Percentiles rank a stretch among this genome's conserved stretches.
Evolutionary conservation across 1,140 invertebrate species (phyloP).

Genomic region (Bombus haemorrhoidalis): DNA sequence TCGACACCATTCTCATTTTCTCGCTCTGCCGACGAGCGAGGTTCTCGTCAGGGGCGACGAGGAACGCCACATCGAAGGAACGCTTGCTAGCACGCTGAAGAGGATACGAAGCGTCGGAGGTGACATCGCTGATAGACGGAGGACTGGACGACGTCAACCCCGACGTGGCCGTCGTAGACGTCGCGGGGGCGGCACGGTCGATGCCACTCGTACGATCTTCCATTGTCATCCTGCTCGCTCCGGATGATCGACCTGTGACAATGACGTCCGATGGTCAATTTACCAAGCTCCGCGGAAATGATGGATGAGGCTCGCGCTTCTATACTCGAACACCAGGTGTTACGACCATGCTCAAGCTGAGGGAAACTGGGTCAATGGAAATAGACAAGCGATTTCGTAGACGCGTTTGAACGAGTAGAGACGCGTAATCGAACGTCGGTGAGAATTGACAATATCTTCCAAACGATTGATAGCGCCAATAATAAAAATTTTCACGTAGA

Average conservation of each 20-base stretch:
- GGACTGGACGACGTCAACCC: constrained; percentile 61
- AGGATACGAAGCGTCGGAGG: constrained; percentile 77
- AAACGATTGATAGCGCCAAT: background rate
- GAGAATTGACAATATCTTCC: too few species aligned
- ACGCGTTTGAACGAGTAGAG: background rate
- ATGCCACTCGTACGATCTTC: constrained; percentile 81
- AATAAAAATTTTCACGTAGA: background rate
- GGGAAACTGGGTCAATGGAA: constrained; percentile 38
- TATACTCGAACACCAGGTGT: constrained; percentile 49
- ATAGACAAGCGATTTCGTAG: background rate
- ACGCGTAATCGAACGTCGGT: too few species aligned
- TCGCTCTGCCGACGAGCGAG: constrained; percentile 87
- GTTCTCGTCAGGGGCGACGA: constrained; percentile 93
- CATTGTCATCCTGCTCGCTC: constrained; percentile 80
- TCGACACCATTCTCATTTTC: constrained; percentile 84
- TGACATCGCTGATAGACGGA: constrained; percentile 67
- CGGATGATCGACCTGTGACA: constrained; percentile 65
- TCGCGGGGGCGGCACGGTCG: constrained; percentile 77
- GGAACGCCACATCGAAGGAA: constrained; percentile 93
- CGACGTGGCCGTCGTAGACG: constrained; percentile 71
- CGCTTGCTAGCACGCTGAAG: constrained; percentile 84
- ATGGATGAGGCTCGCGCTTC: constrained; percentile 45
- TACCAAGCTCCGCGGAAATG: constrained; percentile 32
- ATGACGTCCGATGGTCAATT: constrained; percentile 55
- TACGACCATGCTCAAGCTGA: background rate